Conservation (phyloP, 30 jellyfish, hydroid and myxozoan genomes). For the Sanderia malayensis region DNA sequence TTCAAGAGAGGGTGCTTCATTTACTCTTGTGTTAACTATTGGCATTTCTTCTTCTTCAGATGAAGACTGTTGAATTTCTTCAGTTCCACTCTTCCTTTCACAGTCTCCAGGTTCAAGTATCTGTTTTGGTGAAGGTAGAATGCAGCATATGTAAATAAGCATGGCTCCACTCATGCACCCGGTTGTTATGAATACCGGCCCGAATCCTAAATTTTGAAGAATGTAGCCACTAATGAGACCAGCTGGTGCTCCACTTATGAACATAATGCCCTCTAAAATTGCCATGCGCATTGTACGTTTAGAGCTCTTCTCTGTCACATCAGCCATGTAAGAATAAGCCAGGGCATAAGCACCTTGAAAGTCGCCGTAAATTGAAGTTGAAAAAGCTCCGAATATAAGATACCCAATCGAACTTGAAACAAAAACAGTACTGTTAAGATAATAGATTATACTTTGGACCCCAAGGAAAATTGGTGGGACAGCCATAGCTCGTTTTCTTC, state of each 20-base stretch:
- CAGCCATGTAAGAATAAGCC: constrained; percentile 90
- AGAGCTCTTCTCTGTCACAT: constrained; percentile 62
- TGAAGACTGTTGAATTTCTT: background rate
- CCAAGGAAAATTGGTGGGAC: constrained; percentile 76
- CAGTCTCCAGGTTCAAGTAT: background rate
- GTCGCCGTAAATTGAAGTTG: constrained; percentile 59
- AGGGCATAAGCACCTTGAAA: constrained; percentile 83
- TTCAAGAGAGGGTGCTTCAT: background rate
- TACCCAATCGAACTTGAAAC: constrained; percentile 24
- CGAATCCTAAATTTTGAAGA: constrained; percentile 67
- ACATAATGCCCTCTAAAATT: constrained; percentile 72
- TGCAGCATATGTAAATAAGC: constrained; percentile 54
- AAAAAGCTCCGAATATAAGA: constrained; percentile 38
- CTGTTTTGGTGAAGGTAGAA: constrained; percentile 55
- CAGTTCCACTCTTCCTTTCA: background rate
- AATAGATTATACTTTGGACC: constrained; percentile 58
- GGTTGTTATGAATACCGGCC: constrained; percentile 66
- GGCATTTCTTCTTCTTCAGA: constrained; percentile 32
- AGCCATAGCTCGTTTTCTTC: constrained; percentile 67
- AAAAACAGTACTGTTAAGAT: constrained; percentile 43
- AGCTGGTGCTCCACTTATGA: constrained; percentile 80
- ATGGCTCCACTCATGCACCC: constrained; percentile 36
- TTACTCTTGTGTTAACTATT: background rate
- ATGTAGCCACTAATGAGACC: constrained; percentile 75
- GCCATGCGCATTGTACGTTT: constrained; percentile 93